Conservation (phyloP, 2,113 vertebrate species). For the Sander vitreus region DNA sequence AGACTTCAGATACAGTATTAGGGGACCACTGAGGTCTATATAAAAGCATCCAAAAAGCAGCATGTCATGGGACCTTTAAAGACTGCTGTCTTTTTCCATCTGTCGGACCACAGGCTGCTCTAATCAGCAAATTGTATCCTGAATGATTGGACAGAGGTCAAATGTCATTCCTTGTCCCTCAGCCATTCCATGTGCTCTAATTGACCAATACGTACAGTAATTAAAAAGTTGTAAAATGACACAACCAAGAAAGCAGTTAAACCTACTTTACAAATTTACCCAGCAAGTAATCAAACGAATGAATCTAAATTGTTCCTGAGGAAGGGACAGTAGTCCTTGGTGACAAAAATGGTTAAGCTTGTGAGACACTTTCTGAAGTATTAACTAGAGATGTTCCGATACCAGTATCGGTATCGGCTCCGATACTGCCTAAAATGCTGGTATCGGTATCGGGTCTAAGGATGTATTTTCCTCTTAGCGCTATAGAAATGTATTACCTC, state of each 20-base stretch:
- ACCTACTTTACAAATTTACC: too few relatives aligned
- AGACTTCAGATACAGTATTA: too few relatives aligned
- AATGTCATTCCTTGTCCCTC: constrained; percentile 1
- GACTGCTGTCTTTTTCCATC: constrained; percentile 32
- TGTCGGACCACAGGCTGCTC: constrained; percentile 21
- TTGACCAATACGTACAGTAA: background rate
- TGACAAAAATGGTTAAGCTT: background rate
- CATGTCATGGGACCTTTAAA: constrained; percentile 18
- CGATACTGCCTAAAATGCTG: too few relatives aligned
- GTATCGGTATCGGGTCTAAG: too few relatives aligned
- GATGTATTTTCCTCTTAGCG: background rate
- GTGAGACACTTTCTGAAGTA: background rate
- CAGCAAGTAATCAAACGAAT: too few relatives aligned
- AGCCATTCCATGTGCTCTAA: background rate
- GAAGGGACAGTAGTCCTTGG: background rate
- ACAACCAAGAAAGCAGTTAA: background rate
- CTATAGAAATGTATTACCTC: background rate
- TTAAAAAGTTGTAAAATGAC: background rate
- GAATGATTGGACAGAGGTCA: constrained; percentile 18
- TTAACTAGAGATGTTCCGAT: too few relatives aligned
- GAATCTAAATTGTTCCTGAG: background rate
- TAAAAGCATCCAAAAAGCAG: too few relatives aligned
- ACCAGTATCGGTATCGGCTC: too few relatives aligned
- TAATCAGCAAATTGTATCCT: constrained; percentile 31
- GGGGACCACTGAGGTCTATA: too few relatives aligned